A percentile compares a stretch with the other conserved stretches of the same genome.
Conservation (phyloP, 2,797 vertebrate species). For the Myripristis jacobus region DNA sequence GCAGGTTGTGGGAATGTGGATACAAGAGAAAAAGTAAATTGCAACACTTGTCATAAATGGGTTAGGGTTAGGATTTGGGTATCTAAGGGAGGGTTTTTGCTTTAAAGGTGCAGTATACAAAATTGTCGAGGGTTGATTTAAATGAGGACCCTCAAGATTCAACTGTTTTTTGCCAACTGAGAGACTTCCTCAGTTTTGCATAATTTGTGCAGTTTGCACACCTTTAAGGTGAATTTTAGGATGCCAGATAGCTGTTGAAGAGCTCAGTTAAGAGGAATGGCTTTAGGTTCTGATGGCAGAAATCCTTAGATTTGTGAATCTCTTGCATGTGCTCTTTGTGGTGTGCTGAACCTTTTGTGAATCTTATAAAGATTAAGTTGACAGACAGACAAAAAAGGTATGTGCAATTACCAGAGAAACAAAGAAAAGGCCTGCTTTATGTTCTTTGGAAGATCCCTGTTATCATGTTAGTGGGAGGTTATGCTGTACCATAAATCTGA, state of each 20-base stretch:
- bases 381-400: too few species aligned
- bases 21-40: too few species aligned
- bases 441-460: too few species aligned
- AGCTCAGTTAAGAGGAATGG: background rate
- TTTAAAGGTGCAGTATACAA: too few species aligned
- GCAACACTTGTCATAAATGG: background rate
- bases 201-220: too few species aligned
- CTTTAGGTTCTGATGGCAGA: background rate
- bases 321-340: background rate
- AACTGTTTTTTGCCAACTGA: too few species aligned
- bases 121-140: too few species aligned
- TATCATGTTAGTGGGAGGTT: background rate
- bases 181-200: too few species aligned
- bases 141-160: too few species aligned
- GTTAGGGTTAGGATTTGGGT: background rate
- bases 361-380: background rate
- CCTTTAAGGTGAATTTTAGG: background rate
- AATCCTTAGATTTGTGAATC: background rate
- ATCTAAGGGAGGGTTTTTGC: background rate
- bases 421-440: too few species aligned
- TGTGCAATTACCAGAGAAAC: too few species aligned
- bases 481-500: background rate
- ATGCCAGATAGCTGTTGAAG: background rate
- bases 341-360: background rate
- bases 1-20: background rate